phyloP scores from a whole-genome alignment of 2,113 vertebrate species.

The Zapus hudsonius region DNA sequence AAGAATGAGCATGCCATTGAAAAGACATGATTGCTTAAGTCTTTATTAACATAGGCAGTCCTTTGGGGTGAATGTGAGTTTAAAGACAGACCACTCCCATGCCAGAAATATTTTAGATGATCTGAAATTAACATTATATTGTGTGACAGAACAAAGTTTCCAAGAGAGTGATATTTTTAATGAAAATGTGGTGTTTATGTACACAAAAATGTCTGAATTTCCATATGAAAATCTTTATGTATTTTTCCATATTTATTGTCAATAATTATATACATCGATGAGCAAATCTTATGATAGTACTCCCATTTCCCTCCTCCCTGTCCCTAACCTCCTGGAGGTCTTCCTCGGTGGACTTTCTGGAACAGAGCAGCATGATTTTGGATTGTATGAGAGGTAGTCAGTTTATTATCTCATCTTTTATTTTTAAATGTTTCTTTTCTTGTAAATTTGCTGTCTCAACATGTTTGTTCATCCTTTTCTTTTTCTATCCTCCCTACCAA shows the following conservation, averaged over 20 bases:
- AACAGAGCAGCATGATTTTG: no score
- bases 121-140: background rate
- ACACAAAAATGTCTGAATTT: background rate
- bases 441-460: conserved; percentile 16
- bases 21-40: background rate
- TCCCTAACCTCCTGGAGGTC: no score
- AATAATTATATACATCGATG: no score
- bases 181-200: background rate
- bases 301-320: no score
- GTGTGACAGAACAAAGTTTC: background rate
- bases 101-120: background rate
- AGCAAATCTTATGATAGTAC: no score
- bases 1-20: background rate
- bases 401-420: background rate
- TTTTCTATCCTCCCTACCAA: background rate
- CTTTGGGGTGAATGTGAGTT: background rate
- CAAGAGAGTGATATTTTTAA: background rate
- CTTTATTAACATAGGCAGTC: background rate
- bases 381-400: no score
- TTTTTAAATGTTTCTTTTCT: background rate
- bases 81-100: background rate
- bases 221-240: background rate
- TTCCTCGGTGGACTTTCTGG: no score
- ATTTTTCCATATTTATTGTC: no score
- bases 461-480: background rate